phyloP scores from a whole-genome alignment of 2,888 invertebrate species.

The Troilus luridus region DNA sequence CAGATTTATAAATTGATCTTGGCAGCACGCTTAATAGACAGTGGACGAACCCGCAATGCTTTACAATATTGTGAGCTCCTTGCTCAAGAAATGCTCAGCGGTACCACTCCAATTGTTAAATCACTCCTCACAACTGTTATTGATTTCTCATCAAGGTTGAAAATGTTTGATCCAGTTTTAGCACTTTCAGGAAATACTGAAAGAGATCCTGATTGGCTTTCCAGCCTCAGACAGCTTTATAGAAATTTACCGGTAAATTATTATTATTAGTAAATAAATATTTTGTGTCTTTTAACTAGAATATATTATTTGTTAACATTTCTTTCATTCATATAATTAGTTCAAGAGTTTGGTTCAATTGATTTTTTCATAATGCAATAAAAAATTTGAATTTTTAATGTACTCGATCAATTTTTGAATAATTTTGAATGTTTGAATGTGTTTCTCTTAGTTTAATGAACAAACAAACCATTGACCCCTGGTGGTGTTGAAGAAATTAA shows the following conservation, averaged over 20 bases:
- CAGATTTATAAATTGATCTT: constrained; percentile 89
- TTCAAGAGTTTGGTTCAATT: no score
- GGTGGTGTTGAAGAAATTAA: no score
- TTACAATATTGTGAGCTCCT: constrained; percentile 88
- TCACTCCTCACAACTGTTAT: constrained; percentile 65
- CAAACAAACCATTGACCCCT: no score
- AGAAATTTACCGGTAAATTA: constrained; percentile 55
- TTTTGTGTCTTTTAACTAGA: neutral
- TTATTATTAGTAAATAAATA: neutral
- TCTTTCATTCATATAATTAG: no score
- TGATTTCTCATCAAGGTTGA: constrained; percentile 69
- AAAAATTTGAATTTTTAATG: no score
- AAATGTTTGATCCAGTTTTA: constrained; percentile 64
- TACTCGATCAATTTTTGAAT: no score
- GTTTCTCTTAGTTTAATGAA: no score
- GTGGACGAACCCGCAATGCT: constrained; percentile 78
- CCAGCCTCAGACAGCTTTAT: constrained; percentile 65
- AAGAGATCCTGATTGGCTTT: constrained; percentile 71
- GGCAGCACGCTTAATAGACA: constrained; percentile 83
- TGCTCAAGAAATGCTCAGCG: constrained; percentile 71
- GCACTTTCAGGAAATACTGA: constrained; percentile 67
- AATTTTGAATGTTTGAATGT: no score
- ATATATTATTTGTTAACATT: no score
- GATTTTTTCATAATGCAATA: no score
- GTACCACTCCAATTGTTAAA: constrained; percentile 72